Evolutionary conservation across 1,140 invertebrate species (phyloP).

Genomic region (Epicauta chinensis): DNA sequence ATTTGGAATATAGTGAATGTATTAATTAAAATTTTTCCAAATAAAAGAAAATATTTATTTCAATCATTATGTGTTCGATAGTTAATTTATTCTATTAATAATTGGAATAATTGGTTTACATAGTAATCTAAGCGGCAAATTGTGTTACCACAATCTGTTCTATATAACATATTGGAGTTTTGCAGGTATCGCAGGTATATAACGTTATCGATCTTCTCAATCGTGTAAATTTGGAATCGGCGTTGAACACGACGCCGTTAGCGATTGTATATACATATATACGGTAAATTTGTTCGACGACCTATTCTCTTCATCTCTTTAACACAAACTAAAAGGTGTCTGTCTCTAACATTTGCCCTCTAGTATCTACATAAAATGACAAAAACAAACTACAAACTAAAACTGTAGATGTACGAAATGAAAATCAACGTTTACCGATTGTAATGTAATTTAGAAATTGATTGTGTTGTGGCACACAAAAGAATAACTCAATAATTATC

Average conservation of each 20-base stretch:
- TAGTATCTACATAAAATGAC: no score
- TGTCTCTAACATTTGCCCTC: no score
- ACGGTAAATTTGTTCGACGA: conserved; percentile 15
- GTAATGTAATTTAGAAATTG: no score
- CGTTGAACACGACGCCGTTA: conserved; percentile 9
- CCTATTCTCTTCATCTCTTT: neutral
- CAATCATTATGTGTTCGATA: conserved; percentile 4
- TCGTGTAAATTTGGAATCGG: conserved; percentile 14
- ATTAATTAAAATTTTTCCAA: conserved; percentile 6
- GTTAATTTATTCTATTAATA: conserved; percentile 11
- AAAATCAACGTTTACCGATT: no score
- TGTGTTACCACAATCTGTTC: conserved; percentile 15
- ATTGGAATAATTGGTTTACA: conserved; percentile 15
- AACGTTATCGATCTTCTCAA: conserved; percentile 16
- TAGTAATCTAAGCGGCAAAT: conserved; percentile 17
- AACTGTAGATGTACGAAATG: no score
- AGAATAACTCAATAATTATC: no score
- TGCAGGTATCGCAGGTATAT: conserved; percentile 12
- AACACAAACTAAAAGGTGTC: no score
- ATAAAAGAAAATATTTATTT: conserved; percentile 1
- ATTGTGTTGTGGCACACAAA: no score
- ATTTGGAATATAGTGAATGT: neutral
- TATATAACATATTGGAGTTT: conserved; percentile 13
- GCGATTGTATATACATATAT: conserved; percentile 5
- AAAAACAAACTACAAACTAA: no score